Percentiles rank a stretch among this genome's conserved stretches.
Conservation (phyloP, 2,113 vertebrate genomes). For the Ondatra zibethicus region DNA sequence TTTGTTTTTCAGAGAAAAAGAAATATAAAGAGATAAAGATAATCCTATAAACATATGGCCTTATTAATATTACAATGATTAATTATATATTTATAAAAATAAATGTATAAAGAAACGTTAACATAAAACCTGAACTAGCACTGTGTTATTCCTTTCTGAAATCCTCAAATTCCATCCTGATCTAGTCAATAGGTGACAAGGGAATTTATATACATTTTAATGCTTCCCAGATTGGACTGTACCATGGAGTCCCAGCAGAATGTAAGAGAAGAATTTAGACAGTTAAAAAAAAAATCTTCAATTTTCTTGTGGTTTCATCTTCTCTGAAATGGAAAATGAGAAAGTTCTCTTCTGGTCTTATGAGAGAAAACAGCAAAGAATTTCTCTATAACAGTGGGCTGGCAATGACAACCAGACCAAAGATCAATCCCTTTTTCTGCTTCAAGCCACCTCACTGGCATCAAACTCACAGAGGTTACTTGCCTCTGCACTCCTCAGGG, state of each 20-base stretch:
- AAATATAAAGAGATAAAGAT: constrained; percentile 2
- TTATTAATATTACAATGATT: not conserved
- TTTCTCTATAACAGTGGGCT: not conserved
- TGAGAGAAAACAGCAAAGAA: not conserved
- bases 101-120: constrained; percentile 18
- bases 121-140: not conserved
- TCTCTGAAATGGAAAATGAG: not conserved
- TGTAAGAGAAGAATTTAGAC: not conserved
- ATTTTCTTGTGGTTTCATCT: not conserved
- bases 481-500: not conserved
- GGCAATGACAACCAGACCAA: not conserved
- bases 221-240: not conserved
- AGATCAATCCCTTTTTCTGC: not conserved
- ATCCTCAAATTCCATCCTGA: not conserved
- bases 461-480: not conserved
- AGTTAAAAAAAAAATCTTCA: not conserved
- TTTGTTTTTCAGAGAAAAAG: not conserved
- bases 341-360: not conserved
- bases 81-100: constrained; percentile 10
- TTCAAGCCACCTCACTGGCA: not conserved
- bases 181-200: not conserved
- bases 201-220: not conserved
- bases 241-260: not conserved
- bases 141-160: not conserved
- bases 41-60: not conserved